A percentile compares a stretch with the other conserved stretches of the same genome.
Conservation (phyloP, 2,797 vertebrate genomes). For the Pseudomugil tenellus region DNA sequence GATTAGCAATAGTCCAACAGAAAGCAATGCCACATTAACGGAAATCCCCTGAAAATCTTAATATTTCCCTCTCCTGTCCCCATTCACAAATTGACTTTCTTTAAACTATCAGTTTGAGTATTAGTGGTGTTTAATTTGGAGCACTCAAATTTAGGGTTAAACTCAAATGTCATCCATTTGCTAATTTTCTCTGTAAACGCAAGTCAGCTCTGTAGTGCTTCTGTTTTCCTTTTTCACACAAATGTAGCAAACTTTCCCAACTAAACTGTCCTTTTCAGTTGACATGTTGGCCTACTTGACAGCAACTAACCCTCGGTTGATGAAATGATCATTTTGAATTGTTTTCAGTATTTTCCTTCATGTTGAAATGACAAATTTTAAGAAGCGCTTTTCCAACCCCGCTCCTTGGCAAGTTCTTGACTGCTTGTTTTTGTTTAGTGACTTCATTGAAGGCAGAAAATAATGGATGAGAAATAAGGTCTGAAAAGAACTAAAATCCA, state of each 20-base stretch:
- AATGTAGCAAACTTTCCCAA: slow-evolving; percentile 52
- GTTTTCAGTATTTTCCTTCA: slow-evolving; percentile 3
- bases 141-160: neutral
- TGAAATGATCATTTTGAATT: slow-evolving; percentile 19
- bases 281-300: slow-evolving; percentile 23
- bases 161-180: slow-evolving; percentile 21
- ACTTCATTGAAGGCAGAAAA: neutral
- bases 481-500: slow-evolving; percentile 1
- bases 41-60: neutral
- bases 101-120: slow-evolving; percentile 14
- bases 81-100: neutral
- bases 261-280: slow-evolving; percentile 43
- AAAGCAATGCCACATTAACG: neutral
- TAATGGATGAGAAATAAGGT: neutral
- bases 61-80: neutral
- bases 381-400: neutral
- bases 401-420: neutral
- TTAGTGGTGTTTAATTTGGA: slow-evolving; percentile 9
- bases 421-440: slow-evolving; percentile 3
- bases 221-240: slow-evolving; percentile 40
- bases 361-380: neutral
- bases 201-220: slow-evolving; percentile 43
- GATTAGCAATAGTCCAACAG: neutral
- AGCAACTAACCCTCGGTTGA: slow-evolving; percentile 11
- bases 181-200: slow-evolving; percentile 20